Evolutionary conservation across 2,113 vertebrate genomes (phyloP), one percentile per base, ranked within the genome.

Genomic region (Gnathochromis pfefferi): DNA sequence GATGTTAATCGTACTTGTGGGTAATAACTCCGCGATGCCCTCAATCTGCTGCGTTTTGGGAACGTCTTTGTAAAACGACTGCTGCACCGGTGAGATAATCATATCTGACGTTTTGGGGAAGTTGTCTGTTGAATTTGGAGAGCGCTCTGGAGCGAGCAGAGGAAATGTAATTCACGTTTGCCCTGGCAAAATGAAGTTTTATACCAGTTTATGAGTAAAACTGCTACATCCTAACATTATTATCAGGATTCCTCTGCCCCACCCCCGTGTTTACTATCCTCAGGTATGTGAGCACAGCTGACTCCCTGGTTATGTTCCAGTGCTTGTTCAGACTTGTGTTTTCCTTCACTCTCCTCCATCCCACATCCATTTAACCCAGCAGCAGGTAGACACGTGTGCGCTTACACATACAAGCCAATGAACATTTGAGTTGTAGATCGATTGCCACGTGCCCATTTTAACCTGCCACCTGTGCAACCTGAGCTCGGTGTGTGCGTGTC

Each of bases 241-340:
- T 49, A 23, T 31, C 57, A 81, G 23, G 51, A 54, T n/a, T 84
- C 51, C 54, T 54, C 40, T 23, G 87, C 87, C 79, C 85, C 84
- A 42, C 88, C 88, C 89, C 91, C 80, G 78, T 84, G 68, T 94
- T 84, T 88, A 88, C 78, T 73, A 82, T 70, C 83, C 89, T 94
- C 92, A 93, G 94, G 93, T 94, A 95, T 95, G 94, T 2, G 47
- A 87, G 88, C 85, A 87, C 87, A 92, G 91, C 90, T 93, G 87
- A 83, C 90, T 82, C 63, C 55, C 45, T 81, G 87, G 70, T 82
- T 93, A 81, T 90, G 91, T 79, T 82, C 40, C 88, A 73, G 65
- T 47, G 81, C 95, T 3, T 90, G 95, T 93, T 90, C 85, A 84
- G 80, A 82, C 95, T 85, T 90, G 93, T 92, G 73, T 81, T 87